Percentiles rank a stretch among this genome's conserved stretches.
Evolutionary conservation across 2,113 vertebrate genomes (phyloP).

Genomic region (Myodes glareolus): DNA sequence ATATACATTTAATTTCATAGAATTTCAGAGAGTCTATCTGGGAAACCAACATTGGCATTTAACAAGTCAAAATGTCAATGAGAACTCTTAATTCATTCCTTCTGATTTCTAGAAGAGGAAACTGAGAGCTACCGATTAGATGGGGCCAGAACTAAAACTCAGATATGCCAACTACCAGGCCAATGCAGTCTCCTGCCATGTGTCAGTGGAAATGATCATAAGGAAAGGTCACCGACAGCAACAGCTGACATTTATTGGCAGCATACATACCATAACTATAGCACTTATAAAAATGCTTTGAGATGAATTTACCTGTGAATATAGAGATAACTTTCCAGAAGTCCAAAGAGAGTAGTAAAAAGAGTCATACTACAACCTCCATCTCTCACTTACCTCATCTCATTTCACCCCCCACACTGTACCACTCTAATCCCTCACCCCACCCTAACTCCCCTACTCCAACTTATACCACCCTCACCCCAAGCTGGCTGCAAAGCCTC

Average conservation of each 20-base stretch:
- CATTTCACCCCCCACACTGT: neutral
- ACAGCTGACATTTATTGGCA: neutral
- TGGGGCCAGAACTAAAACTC: neutral
- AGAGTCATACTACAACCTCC: neutral
- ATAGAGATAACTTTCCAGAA: slow-evolving; percentile 10
- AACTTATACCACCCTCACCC: no score
- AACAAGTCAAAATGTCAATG: neutral
- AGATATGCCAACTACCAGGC: neutral
- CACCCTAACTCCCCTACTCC: neutral
- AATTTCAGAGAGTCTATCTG: slow-evolving; percentile 18
- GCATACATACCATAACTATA: neutral
- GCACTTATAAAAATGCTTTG: neutral
- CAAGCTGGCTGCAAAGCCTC: neutral
- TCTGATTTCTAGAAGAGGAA: slow-evolving; percentile 46
- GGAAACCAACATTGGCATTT: slow-evolving; percentile 8
- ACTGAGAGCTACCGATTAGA: neutral
- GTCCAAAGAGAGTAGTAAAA: neutral
- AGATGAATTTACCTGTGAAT: neutral
- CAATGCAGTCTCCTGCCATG: neutral
- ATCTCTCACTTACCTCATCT: neutral
- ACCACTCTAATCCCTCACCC: neutral
- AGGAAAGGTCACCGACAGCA: neutral
- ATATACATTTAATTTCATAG: slow-evolving; percentile 27
- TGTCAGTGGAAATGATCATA: neutral
- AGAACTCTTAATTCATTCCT: neutral